phyloP scores from a whole-genome alignment of 2,113 vertebrate genomes.

The Eublepharis macularius region DNA sequence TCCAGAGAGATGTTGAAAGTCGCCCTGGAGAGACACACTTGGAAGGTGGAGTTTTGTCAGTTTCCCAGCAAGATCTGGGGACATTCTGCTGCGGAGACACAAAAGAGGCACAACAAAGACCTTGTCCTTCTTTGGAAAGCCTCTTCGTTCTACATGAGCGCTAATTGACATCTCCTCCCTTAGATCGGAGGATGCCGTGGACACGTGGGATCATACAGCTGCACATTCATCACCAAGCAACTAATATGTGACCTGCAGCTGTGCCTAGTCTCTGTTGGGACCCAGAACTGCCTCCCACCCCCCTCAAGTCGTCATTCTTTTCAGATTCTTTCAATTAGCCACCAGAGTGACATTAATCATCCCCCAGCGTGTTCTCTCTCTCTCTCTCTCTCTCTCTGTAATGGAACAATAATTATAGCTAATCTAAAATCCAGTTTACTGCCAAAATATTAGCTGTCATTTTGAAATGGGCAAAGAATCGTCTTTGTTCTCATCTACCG shows the following conservation, averaged over 20 bases:
- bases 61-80: background rate
- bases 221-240: constrained; percentile 1
- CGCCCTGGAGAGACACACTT: constrained; percentile 7
- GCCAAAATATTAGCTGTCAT: background rate
- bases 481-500: background rate
- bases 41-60: background rate
- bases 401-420: background rate
- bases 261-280: background rate
- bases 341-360: background rate
- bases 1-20: constrained; percentile 6
- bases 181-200: constrained; percentile 5
- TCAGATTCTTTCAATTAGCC: background rate
- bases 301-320: background rate
- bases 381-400: background rate
- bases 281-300: background rate
- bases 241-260: constrained; percentile 20
- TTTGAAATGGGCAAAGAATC: background rate
- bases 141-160: constrained; percentile 22
- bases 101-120: background rate
- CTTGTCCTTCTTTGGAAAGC: constrained; percentile 21
- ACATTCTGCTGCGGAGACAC: background rate
- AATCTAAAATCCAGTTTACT: background rate
- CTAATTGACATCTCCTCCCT: constrained; percentile 19
- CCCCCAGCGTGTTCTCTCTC: background rate
- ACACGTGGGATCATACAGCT: background rate